Percentiles rank a stretch among this genome's conserved stretches.
Evolutionary conservation across 2,888 invertebrate species (phyloP).

Genomic region (Cryptosula pallasiana): DNA sequence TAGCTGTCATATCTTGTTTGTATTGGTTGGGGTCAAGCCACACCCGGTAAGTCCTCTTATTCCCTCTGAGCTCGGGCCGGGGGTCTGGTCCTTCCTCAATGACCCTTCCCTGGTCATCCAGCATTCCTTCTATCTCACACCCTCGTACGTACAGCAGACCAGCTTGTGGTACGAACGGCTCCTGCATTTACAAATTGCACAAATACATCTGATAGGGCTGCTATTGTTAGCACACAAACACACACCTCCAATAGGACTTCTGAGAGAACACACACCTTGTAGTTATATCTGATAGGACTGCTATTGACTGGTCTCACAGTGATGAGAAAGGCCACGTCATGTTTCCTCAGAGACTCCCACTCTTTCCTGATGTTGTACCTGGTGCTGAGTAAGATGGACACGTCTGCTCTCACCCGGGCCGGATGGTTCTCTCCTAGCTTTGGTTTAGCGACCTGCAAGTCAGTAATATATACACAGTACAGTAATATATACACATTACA

Average conservation of each 20-base stretch:
- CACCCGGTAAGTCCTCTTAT: conserved; percentile 84
- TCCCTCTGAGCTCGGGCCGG: conserved; percentile 77
- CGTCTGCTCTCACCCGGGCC: conserved; percentile 88
- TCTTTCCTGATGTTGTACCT: conserved; percentile 86
- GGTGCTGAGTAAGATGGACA: conserved; percentile 85
- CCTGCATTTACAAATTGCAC: conserved; percentile 36
- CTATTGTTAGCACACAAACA: too few relatives aligned
- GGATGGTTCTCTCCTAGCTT: conserved; percentile 81
- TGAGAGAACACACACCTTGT: conserved; percentile 29
- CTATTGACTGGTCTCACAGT: conserved; percentile 79
- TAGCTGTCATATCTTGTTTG: conserved; percentile 71
- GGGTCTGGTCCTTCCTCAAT: conserved; percentile 74
- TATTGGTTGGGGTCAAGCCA: conserved; percentile 97
- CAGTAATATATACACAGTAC: too few relatives aligned
- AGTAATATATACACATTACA: too few relatives aligned
- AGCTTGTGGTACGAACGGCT: conserved; percentile 85
- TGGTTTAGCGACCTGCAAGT: conserved; percentile 58
- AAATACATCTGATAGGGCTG: conserved; percentile 63
- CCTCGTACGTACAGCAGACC: conserved; percentile 87
- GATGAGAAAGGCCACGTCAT: conserved; percentile 94
- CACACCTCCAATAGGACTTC: too few relatives aligned
- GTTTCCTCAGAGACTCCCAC: conserved; percentile 83
- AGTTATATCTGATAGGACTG: conserved; percentile 63
- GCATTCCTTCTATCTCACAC: conserved; percentile 96
- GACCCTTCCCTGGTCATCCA: conserved; percentile 84